Base-by-base conservation (phyloP, 2,888 invertebrate genomes). In the Sinodicranocentrus sp. region DNA sequence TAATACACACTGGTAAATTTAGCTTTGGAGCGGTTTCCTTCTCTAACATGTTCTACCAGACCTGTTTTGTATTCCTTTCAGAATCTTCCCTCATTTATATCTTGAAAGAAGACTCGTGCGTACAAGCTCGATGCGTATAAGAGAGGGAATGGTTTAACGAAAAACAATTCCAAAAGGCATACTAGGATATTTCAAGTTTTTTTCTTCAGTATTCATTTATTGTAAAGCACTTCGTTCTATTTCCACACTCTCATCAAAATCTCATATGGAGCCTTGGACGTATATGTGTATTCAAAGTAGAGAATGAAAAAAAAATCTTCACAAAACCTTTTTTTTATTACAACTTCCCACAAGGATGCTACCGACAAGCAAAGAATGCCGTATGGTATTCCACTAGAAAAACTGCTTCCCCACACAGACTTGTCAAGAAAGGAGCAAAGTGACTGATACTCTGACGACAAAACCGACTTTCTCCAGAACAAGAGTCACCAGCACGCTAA, bases 81-180 rank as follows among this genome's bases (percentile, higher is more conserved):
- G 44, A 26, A 80, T 26, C 57, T 61, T 73, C 28, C 17, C 80
- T 80, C 80, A 80, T 80, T 80, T 73, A 67, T 80, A 73, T 72
- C 73, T 80, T 54, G 63, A 57, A 13, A 19, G 65, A 21, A 43
- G 48, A 65, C 3, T 48, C 67, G 57, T 68, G 67, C 77, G 77
- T 68, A 39, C 61, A n/a, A 17, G 39, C 57, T 8, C 13, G 10
- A 1, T 68, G 10, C 68, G 19, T 67, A 21, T 21, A 43, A 21
- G 39, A 28, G 26, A 54, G 28, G n/a, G 2, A 28, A 43, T 39
- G 54, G 23, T n/a, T 52, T 10, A 54, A 17, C 70, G 33, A 59
- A 33, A 72, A 72, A 57, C 59, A 72, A 57, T 57, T 59, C 17
- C n/a, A 59, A 59, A 39, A 72, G 23, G 72, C 25, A 48, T n/a